Evolutionary conservation across 2,113 vertebrate species (phyloP).

Genomic region (Petrocephalus zakoni): DNA sequence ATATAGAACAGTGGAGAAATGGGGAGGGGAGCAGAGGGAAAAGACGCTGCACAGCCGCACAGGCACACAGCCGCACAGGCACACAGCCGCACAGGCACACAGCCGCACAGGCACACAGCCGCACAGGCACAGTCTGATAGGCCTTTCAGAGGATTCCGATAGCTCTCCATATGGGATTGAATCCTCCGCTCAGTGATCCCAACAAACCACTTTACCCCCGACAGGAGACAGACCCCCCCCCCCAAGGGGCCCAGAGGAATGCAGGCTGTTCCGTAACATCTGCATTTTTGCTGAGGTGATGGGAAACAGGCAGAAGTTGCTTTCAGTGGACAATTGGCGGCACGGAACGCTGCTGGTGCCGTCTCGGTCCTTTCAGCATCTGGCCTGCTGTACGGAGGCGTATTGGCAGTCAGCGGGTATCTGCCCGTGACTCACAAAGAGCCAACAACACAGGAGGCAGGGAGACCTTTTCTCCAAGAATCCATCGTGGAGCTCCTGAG

Average conservation of each 20-base stretch:
- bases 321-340: constrained; percentile 78
- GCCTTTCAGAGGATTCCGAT: background rate
- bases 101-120: too few species aligned
- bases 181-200: constrained; percentile 48
- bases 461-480: constrained; percentile 68
- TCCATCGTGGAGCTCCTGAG: constrained; percentile 32
- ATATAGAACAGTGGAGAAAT: too few species aligned
- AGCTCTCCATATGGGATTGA: background rate
- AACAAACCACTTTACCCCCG: constrained; percentile 71
- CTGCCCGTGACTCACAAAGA: constrained; percentile 91
- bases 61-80: too few species aligned
- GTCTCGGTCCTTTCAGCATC: constrained; percentile 67
- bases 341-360: constrained; percentile 76
- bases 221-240: constrained; percentile 51
- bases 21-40: too few species aligned
- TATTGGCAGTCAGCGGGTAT: constrained; percentile 84
- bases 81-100: too few species aligned
- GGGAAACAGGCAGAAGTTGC: constrained; percentile 55
- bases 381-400: constrained; percentile 85
- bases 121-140: too few species aligned
- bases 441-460: constrained; percentile 84
- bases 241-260: constrained; percentile 51
- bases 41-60: too few species aligned
- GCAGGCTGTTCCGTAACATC: constrained; percentile 61
- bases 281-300: constrained; percentile 65